Evolutionary conservation across 2,113 vertebrate genomes (phyloP).

Genomic region (Cavia aperea): DNA sequence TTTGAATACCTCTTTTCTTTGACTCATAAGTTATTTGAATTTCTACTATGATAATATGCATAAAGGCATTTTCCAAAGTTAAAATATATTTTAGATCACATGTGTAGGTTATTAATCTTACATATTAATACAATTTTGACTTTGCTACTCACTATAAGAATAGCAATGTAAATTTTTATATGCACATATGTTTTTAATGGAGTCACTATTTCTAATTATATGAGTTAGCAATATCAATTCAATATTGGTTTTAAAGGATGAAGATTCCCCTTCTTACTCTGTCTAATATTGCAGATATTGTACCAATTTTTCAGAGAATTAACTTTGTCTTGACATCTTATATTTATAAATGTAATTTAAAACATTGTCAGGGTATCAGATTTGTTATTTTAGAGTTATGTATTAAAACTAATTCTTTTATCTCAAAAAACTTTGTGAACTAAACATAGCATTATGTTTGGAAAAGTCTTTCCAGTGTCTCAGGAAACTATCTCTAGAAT

Average conservation of each 20-base stretch:
- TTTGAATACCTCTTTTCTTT: not conserved
- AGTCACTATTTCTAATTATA: not conserved
- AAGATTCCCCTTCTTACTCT: no score
- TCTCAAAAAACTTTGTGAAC: constrained; percentile 15
- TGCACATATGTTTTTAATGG: not conserved
- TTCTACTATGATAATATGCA: not conserved
- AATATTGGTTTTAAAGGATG: not conserved
- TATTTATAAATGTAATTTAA: not conserved
- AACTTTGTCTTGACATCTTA: not conserved
- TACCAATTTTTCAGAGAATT: not conserved
- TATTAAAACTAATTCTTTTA: not conserved
- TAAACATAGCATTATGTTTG: constrained; percentile 13
- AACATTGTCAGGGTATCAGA: not conserved
- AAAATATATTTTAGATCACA: not conserved
- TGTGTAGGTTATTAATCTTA: not conserved
- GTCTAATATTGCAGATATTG: not conserved
- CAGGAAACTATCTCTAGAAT: constrained; percentile 6
- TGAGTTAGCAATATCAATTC: not conserved
- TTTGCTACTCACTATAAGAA: not conserved
- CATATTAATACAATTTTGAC: not conserved
- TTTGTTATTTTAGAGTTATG: not conserved
- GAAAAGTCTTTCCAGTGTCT: constrained; percentile 27
- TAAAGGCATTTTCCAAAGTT: not conserved
- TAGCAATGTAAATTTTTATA: not conserved
- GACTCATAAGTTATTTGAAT: not conserved